Conservation (phyloP, 2,113 vertebrate genomes). For the Protobothrops mucrosquamatus region DNA sequence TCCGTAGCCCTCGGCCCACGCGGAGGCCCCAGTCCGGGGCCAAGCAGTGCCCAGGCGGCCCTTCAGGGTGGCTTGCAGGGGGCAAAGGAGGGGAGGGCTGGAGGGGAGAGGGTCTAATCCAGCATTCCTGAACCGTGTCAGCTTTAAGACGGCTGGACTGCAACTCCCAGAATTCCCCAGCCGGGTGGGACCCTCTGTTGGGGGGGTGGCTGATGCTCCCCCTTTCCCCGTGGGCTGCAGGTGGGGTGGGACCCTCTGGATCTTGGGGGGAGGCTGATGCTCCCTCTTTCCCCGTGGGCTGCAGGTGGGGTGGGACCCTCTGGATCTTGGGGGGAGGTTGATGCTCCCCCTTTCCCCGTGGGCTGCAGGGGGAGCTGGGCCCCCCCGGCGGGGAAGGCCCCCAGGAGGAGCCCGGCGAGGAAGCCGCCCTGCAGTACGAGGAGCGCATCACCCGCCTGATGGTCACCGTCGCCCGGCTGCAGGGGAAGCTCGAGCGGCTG, state of each 20-base stretch:
- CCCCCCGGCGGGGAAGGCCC: accelerated
- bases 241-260: no score
- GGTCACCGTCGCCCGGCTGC: conserved; percentile 63
- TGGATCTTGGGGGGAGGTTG: no score
- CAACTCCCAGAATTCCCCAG: no score
- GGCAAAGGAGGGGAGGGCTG: neutral
- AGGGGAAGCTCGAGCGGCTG: conserved; percentile 67
- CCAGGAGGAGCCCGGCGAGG: neutral
- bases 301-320: no score
- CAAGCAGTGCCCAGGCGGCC: neutral
- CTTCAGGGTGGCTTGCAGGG: neutral
- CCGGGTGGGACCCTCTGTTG: no score
- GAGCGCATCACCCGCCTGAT: conserved; percentile 61
- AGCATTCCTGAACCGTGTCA: no score
- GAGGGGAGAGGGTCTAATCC: neutral
- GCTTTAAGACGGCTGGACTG: no score
- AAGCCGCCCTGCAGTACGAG: conserved; percentile 62
- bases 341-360: no score
- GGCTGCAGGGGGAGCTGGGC: conserved; percentile 31
- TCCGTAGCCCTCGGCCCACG: neutral
- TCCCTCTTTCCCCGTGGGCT: neutral
- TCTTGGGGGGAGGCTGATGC: no score
- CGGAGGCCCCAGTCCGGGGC: neutral
- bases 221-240: neutral
- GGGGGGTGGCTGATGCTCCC: neutral